phyloP scores from a whole-genome alignment of 1,140 invertebrate genomes.

The Leptinotarsa texana region DNA sequence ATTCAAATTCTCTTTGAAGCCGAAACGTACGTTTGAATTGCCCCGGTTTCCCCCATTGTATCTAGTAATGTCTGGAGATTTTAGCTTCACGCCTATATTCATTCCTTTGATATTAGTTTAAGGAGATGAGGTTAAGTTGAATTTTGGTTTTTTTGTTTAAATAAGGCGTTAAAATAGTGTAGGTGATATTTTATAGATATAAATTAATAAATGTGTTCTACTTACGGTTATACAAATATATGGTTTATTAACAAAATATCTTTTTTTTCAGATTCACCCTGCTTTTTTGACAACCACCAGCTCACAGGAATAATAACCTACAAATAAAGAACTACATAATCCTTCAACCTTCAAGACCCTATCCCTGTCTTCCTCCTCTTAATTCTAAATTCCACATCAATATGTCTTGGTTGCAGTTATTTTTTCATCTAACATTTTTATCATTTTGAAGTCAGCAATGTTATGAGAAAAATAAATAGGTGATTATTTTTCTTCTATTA shows the following conservation, averaged over 20 bases:
- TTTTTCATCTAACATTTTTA: conserved; percentile 3
- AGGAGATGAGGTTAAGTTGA: conserved; percentile 10
- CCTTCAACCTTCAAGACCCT: not conserved
- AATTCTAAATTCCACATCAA: conserved; percentile 23
- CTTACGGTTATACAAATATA: not conserved
- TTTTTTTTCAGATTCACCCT: conserved; percentile 3
- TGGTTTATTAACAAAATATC: not conserved
- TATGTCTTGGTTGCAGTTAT: conserved; percentile 24
- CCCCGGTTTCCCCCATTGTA: not conserved
- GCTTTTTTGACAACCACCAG: conserved; percentile 17
- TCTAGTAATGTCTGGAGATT: not conserved
- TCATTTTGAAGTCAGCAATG: not conserved
- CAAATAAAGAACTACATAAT: not conserved
- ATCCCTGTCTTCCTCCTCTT: conserved; percentile 12
- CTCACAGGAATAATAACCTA: conserved; percentile 11
- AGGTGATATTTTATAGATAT: not conserved
- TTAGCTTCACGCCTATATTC: conserved; percentile 3
- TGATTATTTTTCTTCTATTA: conserved; percentile 3
- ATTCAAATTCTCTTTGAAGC: no score
- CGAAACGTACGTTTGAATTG: not conserved
- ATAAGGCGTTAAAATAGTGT: not conserved
- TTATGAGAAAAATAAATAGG: conserved; percentile 14
- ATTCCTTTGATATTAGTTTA: not conserved
- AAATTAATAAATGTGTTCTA: not conserved
- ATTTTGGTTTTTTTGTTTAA: conserved; percentile 8